Base-by-base conservation (phyloP, 2,888 invertebrate species). In the Acheta domesticus region DNA sequence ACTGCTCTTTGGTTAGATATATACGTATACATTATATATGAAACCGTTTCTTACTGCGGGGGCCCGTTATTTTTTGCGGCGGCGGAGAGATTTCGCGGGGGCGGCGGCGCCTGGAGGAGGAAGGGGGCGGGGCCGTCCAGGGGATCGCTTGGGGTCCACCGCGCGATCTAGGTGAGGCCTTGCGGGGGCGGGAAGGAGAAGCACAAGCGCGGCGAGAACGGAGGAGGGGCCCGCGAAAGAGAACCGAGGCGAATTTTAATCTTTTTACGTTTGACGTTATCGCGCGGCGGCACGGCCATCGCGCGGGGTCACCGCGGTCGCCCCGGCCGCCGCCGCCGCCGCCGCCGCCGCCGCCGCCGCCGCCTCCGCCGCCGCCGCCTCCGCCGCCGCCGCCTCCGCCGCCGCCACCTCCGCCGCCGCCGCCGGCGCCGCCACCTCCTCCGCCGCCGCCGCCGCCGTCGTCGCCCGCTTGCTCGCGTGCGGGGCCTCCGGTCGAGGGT, bases 241-340 rank as follows among this genome's bases (percentile, higher is more conserved):
- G 75, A 75, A 49, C 16, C 23, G 75, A 50, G 23, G 49, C 78
- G 78, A 75, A 79, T 79, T 79, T 79, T 79, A 79, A 79, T 79
- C 78, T 79, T 78, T 75, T 79, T 75, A 75, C 75, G 75, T 79
- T 79, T 79, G 78, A 79, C 78, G 75, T 79, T 79, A 79, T 79
- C 78, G 75, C 75, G 75, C 50, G 75, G 75, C 19, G 19, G 16
- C 62, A 19, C 62, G 36, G 36, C 36, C 36, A 36, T 36, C 36
- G 36, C 36, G 36, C 36, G 36, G 36, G 36, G 36, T 36, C 36
- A 36, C 36, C 36, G 36, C 36, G 8, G 36, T 36, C 36, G 36
- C 62, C 62, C 16, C 62, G 62, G 62, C 62, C 19, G 50, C 50
- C 14, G 50, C 50, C 50, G 62, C 62, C 23, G n/a, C 36, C 36